Conservation (phyloP, 1,140 invertebrate species). For the Drosophila santomea region DNA sequence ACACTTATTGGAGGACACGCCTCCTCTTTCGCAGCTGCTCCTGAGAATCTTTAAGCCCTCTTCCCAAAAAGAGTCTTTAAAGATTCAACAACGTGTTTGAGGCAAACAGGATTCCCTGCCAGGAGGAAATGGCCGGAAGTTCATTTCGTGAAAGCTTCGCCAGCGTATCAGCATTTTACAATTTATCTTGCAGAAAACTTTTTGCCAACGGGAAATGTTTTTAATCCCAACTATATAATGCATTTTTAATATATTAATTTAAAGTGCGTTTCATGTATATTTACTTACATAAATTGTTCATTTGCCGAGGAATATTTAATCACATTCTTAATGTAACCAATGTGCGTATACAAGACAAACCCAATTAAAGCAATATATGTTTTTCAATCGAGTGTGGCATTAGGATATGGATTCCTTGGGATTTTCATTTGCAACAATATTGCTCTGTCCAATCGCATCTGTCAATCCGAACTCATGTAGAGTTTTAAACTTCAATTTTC, state of each 20-base stretch:
- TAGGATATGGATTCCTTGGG: too few relatives aligned
- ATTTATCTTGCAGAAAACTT: neutral
- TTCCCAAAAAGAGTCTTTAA: slow-evolving; percentile 14
- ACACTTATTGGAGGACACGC: slow-evolving; percentile 46
- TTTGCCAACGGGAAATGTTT: neutral
- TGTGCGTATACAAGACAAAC: too few relatives aligned
- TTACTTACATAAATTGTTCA: too few relatives aligned
- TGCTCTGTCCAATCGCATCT: neutral
- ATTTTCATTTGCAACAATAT: neutral
- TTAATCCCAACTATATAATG: neutral
- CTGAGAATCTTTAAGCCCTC: slow-evolving; percentile 16
- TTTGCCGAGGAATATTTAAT: too few relatives aligned
- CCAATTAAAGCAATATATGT: too few relatives aligned
- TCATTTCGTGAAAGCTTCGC: slow-evolving; percentile 5
- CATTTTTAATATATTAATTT: too few relatives aligned
- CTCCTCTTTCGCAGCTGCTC: neutral
- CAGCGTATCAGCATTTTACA: slow-evolving; percentile 21
- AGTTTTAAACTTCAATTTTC: slow-evolving; percentile 16
- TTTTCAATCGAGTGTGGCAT: too few relatives aligned
- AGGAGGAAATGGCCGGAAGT: slow-evolving; percentile 12
- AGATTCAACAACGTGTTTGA: slow-evolving; percentile 8
- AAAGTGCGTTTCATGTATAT: too few relatives aligned
- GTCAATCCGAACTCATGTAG: neutral
- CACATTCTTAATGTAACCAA: too few relatives aligned
- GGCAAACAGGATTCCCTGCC: neutral